Percentiles rank a stretch among this genome's conserved stretches.
These are phyloP conservation scores for Drosophila nigrodunni DNA, from an alignment of 1,140 invertebrate species.

Conservation along the genomic window DNA sequence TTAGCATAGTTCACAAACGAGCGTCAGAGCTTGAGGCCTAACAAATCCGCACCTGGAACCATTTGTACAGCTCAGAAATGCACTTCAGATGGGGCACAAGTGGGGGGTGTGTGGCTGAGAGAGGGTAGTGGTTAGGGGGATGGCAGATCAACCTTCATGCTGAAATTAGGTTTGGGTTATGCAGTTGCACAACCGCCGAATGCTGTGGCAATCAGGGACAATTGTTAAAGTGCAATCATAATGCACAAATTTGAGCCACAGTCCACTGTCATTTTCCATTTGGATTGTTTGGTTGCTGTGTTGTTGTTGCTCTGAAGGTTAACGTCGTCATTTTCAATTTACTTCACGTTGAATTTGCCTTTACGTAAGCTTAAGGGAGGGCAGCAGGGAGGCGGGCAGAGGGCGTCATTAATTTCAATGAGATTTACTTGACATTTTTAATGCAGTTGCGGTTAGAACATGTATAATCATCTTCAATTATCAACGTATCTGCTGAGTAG, in stretches of 20 bases:
- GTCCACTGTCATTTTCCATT: slow-evolving; percentile 29
- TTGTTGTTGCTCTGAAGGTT: slow-evolving; percentile 32
- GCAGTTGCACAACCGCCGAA: slow-evolving; percentile 42
- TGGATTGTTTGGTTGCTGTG: not conserved
- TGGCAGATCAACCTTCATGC: slow-evolving; percentile 35
- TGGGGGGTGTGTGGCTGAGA: not conserved
- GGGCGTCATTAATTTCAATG: slow-evolving; percentile 47
- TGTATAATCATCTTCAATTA: slow-evolving; percentile 1
- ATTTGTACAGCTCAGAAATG: slow-evolving; percentile 22
- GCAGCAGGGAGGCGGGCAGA: not conserved
- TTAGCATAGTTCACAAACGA: slow-evolving; percentile 51
- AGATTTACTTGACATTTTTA: slow-evolving; percentile 38
- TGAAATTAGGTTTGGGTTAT: slow-evolving; percentile 4
- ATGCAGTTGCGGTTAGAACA: slow-evolving; percentile 23
- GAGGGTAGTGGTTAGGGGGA: no score
- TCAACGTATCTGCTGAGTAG: not conserved
- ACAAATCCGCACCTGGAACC: slow-evolving; percentile 47
- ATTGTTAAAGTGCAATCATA: slow-evolving; percentile 56
- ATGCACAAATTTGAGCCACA: slow-evolving; percentile 42
- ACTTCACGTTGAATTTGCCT: slow-evolving; percentile 26
- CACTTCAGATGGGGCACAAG: slow-evolving; percentile 4
- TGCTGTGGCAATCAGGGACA: slow-evolving; percentile 47
- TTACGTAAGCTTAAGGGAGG: slow-evolving; percentile 23
- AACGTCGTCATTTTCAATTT: slow-evolving; percentile 47
- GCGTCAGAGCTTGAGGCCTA: slow-evolving; percentile 21